Percentiles rank a stretch among this genome's conserved stretches.
phyloP scores from a whole-genome alignment of 2,113 vertebrate species.

The Athene noctua region DNA sequence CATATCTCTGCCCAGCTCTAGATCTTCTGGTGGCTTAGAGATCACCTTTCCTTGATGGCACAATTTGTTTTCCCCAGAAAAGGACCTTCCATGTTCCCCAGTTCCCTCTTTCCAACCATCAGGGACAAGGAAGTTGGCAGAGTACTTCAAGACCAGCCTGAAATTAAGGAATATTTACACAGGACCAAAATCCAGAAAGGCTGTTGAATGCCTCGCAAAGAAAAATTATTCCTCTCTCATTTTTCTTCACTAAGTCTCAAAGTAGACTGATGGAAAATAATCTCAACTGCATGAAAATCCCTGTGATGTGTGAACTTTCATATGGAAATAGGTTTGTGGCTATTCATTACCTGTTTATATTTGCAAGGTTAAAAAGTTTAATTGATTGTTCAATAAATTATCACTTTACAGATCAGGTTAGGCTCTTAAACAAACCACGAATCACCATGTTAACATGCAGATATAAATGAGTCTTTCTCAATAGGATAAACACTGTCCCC shows the following conservation, averaged over 20 bases:
- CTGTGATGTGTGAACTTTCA: constrained; percentile 50
- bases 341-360: constrained; percentile 69
- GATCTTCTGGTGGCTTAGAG: background rate
- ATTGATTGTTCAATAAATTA: constrained; percentile 84
- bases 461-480: constrained; percentile 78
- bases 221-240: background rate
- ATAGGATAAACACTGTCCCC: constrained; percentile 72
- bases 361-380: constrained; percentile 71
- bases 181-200: background rate
- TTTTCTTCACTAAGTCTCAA: background rate
- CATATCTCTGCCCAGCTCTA: background rate
- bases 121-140: background rate
- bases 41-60: background rate
- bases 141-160: background rate
- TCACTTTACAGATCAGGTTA: constrained; percentile 79
- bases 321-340: constrained; percentile 47
- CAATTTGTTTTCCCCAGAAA: background rate
- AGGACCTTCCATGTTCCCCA: background rate
- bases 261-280: constrained; percentile 1
- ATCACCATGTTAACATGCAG: constrained; percentile 77
- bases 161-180: background rate
- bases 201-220: background rate
- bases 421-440: constrained; percentile 76
- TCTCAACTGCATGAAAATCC: background rate
- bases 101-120: background rate